Evolutionary conservation across 2,113 vertebrate species (phyloP).

Genomic region (Damaliscus lunatus): DNA sequence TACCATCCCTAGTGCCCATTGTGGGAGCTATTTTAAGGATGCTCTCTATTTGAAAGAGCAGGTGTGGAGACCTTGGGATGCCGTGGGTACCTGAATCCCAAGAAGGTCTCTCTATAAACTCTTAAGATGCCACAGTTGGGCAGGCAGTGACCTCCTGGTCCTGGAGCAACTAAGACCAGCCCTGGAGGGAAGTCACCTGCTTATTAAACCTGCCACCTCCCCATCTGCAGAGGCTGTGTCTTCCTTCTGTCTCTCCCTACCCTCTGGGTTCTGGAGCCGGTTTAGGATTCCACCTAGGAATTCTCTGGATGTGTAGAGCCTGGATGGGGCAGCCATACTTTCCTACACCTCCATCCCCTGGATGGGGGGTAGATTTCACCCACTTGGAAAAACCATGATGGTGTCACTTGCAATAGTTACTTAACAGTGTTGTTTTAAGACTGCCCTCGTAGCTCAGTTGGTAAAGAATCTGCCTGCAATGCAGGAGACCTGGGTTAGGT

Average conservation of each 20-base stretch:
- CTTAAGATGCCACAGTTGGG: neutral
- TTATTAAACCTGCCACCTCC: neutral
- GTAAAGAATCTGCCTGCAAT: neutral
- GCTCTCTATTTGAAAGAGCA: neutral
- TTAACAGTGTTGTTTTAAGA: neutral
- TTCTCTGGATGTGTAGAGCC: neutral
- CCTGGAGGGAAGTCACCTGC: too few relatives aligned
- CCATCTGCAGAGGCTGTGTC: too few relatives aligned
- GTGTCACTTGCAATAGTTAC: neutral
- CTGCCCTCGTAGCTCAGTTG: neutral
- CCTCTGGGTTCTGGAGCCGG: fast-evolving
- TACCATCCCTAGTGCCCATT: neutral
- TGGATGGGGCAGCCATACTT: too few relatives aligned
- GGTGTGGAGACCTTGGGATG: neutral
- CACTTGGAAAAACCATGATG: neutral
- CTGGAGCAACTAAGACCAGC: neutral
- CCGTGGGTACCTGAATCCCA: neutral
- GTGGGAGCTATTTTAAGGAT: neutral
- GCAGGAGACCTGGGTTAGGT: neutral
- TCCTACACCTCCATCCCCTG: fast-evolving
- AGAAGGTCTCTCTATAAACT: neutral
- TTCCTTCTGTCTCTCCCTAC: neutral
- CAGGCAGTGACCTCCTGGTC: neutral
- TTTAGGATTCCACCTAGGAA: neutral
- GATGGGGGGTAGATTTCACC: neutral